A percentile compares a stretch with the other conserved stretches of the same genome.
These are phyloP conservation scores for Macquaria ambigua DNA, from an alignment of 2,113 vertebrate species.

Conservation along the genomic window DNA sequence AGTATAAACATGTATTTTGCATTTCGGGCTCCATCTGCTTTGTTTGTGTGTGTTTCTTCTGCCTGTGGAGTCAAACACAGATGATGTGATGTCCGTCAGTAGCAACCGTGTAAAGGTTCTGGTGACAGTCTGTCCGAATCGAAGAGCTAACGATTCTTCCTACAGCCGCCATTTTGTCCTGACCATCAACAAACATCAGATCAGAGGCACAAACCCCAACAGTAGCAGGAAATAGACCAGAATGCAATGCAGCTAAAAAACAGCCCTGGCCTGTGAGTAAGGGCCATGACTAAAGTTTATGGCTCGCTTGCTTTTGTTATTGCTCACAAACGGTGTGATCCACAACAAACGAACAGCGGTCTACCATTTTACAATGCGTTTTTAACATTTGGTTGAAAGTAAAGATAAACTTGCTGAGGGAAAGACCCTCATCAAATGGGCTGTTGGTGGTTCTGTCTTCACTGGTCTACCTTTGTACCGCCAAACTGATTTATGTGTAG, in stretches of 20 bases:
- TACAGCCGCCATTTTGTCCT: background rate
- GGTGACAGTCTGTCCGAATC: background rate
- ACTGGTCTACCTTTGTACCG: no score
- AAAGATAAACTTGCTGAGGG: no score
- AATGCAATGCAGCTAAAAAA: background rate
- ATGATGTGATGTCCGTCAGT: background rate
- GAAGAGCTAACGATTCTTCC: background rate
- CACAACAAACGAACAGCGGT: background rate
- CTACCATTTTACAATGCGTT: background rate
- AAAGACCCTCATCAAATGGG: no score
- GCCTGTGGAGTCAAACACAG: background rate
- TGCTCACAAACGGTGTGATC: background rate
- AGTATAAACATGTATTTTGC: background rate
- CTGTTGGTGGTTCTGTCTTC: no score
- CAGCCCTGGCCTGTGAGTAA: background rate
- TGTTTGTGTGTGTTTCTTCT: background rate
- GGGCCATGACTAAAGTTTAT: background rate
- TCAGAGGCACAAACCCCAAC: background rate
- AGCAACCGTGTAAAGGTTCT: background rate
- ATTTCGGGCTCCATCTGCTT: background rate
- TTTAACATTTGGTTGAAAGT: no score
- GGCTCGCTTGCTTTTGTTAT: no score
- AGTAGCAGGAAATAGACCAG: background rate
- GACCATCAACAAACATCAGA: background rate
- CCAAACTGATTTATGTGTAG: no score